Conservation (phyloP, 2,888 invertebrate species). For the Drosophila atripex region DNA sequence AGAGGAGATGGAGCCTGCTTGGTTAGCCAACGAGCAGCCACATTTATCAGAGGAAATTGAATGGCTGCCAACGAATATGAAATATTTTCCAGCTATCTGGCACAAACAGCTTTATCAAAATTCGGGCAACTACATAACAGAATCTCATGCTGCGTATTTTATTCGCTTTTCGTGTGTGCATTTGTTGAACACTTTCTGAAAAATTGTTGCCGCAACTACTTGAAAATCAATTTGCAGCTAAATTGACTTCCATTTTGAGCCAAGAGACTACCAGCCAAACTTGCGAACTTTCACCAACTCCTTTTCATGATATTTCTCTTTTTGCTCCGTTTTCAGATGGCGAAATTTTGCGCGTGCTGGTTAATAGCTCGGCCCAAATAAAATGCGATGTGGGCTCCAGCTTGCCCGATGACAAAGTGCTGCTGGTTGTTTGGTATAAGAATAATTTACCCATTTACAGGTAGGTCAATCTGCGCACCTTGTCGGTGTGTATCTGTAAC, state of each 20-base stretch:
- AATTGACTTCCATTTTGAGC: slow-evolving; percentile 39
- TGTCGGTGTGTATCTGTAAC: not conserved
- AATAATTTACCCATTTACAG: slow-evolving; percentile 95
- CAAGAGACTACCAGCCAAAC: slow-evolving; percentile 20
- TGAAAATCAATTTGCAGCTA: slow-evolving; percentile 43
- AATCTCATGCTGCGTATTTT: not conserved
- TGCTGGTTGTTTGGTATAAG: slow-evolving; percentile 96
- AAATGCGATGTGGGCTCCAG: slow-evolving; percentile 94
- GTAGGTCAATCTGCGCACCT: slow-evolving; percentile 84
- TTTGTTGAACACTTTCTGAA: slow-evolving; percentile 45
- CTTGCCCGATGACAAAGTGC: slow-evolving; percentile 90
- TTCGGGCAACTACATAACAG: slow-evolving; percentile 7
- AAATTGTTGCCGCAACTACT: slow-evolving; percentile 40
- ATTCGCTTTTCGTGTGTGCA: not conserved
- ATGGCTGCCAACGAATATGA: slow-evolving; percentile 32
- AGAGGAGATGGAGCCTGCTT: not conserved
- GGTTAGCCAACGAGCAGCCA: slow-evolving; percentile 17
- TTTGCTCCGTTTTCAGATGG: slow-evolving; percentile 81
- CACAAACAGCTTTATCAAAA: slow-evolving; percentile 32
- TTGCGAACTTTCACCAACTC: slow-evolving; percentile 12
- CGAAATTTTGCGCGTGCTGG: slow-evolving; percentile 85
- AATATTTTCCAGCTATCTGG: slow-evolving; percentile 24
- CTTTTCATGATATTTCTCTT: slow-evolving; percentile 14
- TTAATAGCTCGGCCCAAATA: slow-evolving; percentile 91
- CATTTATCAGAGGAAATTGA: slow-evolving; percentile 28